Percentiles rank a stretch among this genome's conserved stretches.
phyloP scores from a whole-genome alignment of 2,888 invertebrate genomes.

The Rotaria socialis region DNA sequence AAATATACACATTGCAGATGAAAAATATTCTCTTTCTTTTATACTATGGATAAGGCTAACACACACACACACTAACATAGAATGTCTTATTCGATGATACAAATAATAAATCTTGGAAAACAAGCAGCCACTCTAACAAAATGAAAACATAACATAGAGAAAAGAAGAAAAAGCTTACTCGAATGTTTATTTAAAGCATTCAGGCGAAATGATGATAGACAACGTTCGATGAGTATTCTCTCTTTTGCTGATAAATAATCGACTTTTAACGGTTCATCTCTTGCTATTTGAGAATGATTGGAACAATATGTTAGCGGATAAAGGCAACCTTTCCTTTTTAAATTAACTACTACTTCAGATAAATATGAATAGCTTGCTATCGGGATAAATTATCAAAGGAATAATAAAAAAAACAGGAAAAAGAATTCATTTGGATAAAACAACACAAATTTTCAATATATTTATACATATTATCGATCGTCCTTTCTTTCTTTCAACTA shows the following conservation, averaged over 20 bases:
- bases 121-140: background rate
- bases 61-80: background rate
- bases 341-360: background rate
- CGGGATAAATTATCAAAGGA: too few relatives aligned
- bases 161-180: background rate
- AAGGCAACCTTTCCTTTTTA: constrained; percentile 1
- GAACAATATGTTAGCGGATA: background rate
- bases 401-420: too few relatives aligned
- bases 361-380: too few relatives aligned
- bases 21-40: background rate
- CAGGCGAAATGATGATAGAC: background rate
- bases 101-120: constrained; percentile 15
- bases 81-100: background rate
- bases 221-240: background rate
- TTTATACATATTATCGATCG: background rate
- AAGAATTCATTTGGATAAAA: too few relatives aligned
- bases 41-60: background rate
- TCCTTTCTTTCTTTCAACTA: background rate
- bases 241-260: constrained; percentile 13
- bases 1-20: constrained; percentile 12
- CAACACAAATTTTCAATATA: background rate
- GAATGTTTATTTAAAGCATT: constrained; percentile 6
- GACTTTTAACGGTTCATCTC: constrained; percentile 17
- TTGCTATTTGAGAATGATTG: constrained; percentile 9
- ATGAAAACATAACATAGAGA: constrained; percentile 23